Evolutionary conservation across 2,888 invertebrate genomes (phyloP), one percentile per base, ranked within the genome.

Genomic region (Helobdella robusta): DNA sequence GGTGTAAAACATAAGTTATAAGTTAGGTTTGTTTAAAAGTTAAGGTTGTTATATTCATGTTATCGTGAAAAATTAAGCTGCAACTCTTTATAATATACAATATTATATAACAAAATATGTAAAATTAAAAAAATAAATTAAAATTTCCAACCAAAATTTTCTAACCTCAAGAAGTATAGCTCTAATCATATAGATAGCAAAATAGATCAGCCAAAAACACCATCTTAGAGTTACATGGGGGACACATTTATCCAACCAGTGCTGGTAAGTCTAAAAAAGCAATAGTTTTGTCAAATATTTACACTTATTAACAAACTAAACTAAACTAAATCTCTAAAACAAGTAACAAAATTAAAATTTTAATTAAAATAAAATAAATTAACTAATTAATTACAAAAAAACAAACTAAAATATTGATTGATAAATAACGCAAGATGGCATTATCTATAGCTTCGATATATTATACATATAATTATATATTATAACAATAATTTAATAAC

Each of bases 201-300:
- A 28, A n/a, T 65, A 35, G 36, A 40, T 6, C 25, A 50, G 23
- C 66, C 66, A 68, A 18, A 46, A 40, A 25, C 44, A 23, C 68
- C 68, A 68, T 40, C 68, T 48, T 11, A n/a, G 30, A 18, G 58
- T 30, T n/a, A 34, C 23, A 36, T 68, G 63, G 2, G 68, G 68
- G 4, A 63, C 63, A 36, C 62, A 66, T 36, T 59, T 54, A 36
- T 68, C 68, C 59, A 68, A 52, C 50, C 52, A 35, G 44, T 59
- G 62, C 35, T 68, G 68, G 36, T 66, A 66, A n/a, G 56, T 59
- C 68, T 68, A 36, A 11, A 59, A 23, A 6, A 15, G 5, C 4
- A 6, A 5, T 20, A 54, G n/a, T 11, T 54, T 54, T 5, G 54
- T 54, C n/a, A n/a, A n/a, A n/a, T n/a, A n/a, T n/a, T n/a, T n/a